Base-by-base conservation (phyloP, 2,113 vertebrate genomes). In the Furnarius figulus region DNA sequence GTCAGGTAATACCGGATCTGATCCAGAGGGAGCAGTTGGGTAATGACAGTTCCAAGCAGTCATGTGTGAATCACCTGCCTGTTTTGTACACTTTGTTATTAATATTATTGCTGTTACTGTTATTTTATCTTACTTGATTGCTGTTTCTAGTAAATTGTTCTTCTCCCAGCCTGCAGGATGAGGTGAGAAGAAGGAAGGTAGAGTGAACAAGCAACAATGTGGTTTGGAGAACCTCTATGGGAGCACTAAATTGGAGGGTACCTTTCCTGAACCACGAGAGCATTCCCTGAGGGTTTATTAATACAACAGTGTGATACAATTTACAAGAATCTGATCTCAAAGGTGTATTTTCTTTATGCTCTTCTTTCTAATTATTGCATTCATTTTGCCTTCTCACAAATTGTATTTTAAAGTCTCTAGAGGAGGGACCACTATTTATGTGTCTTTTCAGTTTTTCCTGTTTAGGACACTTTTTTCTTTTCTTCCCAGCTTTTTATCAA, bases 1-100 rank as follows among this genome's bases (percentile, higher is more conserved):
- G 14, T 46, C 0, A 1, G 44, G 33, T 30, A 22, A 33, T 11
- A 8, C 12, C 8, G 0, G 0, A 61, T 75, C 39, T 14, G 18
- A 62, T 17, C 30, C 27, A 28, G 61, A 62, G 25, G 27, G 35
- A 71, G n/a, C 1, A 4, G 10, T 27, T 1, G 1, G 44, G 28
- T 24, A 31, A 46, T 14, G 9, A 10, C 9, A 0, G 0, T 68
- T 75, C 39, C 21, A 24, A 62, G 30, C 39, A 47, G 30, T 3
- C n/a, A 17, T 7, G 4, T 4, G 7, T 10, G 52, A 52, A 11
- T 81, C 2, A 0, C 39, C 52, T 46, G 23, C 27, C 27, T 39
- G 17, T 14, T 47, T 53, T 22, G 16, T n/a, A 47, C 11, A 24
- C 2, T 55, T 53, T 15, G 20, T 18, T 55, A 19, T 31, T 76